Conservation (phyloP, 2,797 vertebrate species). For the Smutsia gigantea region DNA sequence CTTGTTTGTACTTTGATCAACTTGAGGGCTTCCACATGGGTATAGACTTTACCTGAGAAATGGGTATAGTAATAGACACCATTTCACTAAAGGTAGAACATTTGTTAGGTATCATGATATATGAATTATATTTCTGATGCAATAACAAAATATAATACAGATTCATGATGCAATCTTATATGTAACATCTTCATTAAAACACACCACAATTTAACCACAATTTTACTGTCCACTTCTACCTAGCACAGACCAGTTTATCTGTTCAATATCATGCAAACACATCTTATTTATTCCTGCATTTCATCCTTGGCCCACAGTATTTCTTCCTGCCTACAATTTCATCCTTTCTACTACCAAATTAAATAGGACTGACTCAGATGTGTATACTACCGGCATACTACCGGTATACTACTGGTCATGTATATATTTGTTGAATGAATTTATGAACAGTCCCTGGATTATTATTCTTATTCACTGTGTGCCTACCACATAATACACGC, state of each 20-base stretch:
- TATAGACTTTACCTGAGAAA: conserved; percentile 9
- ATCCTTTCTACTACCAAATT: background rate
- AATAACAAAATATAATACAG: conserved; percentile 25
- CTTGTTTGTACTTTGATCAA: background rate
- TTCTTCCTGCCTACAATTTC: background rate
- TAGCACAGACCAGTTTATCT: background rate
- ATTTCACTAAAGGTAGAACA: background rate
- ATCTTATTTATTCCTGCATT: background rate
- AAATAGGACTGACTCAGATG: background rate
- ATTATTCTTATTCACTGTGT: background rate
- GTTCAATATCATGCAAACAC: background rate
- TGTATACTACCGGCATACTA: too few species aligned
- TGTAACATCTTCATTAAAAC: background rate
- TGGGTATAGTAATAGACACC: background rate
- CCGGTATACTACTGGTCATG: background rate
- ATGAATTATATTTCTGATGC: background rate
- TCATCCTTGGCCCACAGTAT: background rate
- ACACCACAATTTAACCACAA: background rate
- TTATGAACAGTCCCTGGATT: background rate
- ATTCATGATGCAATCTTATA: background rate
- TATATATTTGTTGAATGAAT: background rate
- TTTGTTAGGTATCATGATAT: background rate
- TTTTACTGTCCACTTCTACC: conserved; percentile 22
- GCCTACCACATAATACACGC: background rate
- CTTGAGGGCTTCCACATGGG: background rate